A percentile compares a stretch with the other conserved stretches of the same genome.
Conservation (phyloP, 2,888 invertebrate species). For the Epicampocera succincta region DNA sequence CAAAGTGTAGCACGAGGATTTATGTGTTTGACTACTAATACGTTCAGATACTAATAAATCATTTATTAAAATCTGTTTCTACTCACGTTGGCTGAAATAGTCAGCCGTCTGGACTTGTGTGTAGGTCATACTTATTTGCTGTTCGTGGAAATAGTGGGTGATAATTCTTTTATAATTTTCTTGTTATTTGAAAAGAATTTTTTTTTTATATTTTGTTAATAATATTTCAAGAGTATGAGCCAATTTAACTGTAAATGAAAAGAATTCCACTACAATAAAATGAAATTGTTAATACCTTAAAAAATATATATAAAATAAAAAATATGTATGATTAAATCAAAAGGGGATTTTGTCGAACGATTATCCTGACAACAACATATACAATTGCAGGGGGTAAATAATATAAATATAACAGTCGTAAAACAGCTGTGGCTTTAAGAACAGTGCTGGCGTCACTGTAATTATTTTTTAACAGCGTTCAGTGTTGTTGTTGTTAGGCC, state of each 20-base stretch:
- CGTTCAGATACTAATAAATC: slow-evolving; percentile 62
- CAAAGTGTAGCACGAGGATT: slow-evolving; percentile 34
- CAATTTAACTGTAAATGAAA: slow-evolving; percentile 56
- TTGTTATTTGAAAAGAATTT: background rate
- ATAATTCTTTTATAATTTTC: background rate
- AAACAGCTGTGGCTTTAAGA: too few relatives aligned
- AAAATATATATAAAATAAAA: background rate
- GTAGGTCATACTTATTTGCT: slow-evolving; percentile 27
- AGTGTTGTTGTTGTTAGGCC: too few relatives aligned
- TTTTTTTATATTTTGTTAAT: slow-evolving; percentile 2
- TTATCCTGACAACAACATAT: too few relatives aligned
- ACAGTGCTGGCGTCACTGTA: too few relatives aligned
- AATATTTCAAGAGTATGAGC: slow-evolving; percentile 18
- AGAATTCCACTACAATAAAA: slow-evolving; percentile 32
- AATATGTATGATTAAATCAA: too few relatives aligned
- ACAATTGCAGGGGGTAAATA: too few relatives aligned
- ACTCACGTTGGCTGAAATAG: slow-evolving; percentile 48
- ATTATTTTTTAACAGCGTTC: too few relatives aligned
- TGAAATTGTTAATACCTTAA: slow-evolving; percentile 24
- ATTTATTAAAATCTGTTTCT: slow-evolving; percentile 66
- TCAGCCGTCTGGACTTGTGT: slow-evolving; percentile 8
- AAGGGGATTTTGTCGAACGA: too few relatives aligned
- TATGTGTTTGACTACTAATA: slow-evolving; percentile 60
- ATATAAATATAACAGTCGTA: too few relatives aligned
- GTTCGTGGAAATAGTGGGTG: slow-evolving; percentile 20